These are phyloP conservation scores for Heteromormyrus szaboi DNA, from an alignment of 2,797 vertebrate genomes.

Conservation along the genomic window DNA sequence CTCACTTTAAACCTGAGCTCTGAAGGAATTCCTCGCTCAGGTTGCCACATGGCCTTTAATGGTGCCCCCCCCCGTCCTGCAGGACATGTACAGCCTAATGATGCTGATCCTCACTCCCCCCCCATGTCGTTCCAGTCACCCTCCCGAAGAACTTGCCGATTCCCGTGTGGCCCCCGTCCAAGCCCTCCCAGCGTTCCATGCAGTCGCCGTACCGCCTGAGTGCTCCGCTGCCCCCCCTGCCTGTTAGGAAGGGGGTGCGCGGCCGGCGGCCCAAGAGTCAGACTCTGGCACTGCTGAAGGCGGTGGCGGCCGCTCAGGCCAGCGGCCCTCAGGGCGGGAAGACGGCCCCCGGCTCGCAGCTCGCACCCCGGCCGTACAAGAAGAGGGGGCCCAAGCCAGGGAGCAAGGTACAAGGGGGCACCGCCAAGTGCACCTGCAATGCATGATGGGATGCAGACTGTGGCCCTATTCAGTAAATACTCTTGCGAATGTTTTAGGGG, in stretches of 20 bases:
- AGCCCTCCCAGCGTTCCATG: conserved; percentile 73
- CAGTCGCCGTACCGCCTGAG: conserved; percentile 72
- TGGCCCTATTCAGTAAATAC: background rate
- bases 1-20: background rate
- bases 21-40: background rate
- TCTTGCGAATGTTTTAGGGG: background rate
- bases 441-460: background rate
- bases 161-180: conserved; percentile 68
- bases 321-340: conserved; percentile 58
- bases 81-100: background rate
- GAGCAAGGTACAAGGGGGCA: conserved; percentile 73
- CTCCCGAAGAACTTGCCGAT: conserved; percentile 68
- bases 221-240: conserved; percentile 60
- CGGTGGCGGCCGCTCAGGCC: conserved; percentile 59
- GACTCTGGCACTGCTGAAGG: conserved; percentile 69
- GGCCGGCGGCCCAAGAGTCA: conserved; percentile 68
- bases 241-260: conserved; percentile 71
- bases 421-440: background rate
- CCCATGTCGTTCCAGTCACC: conserved; percentile 63
- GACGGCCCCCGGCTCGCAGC: conserved; percentile 49
- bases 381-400: conserved; percentile 79
- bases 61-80: background rate
- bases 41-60: background rate
- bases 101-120: conserved; percentile 29
- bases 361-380: conserved; percentile 61